Evolutionary conservation across 2,888 invertebrate genomes (phyloP).

Genomic region (Alcis repandata): DNA sequence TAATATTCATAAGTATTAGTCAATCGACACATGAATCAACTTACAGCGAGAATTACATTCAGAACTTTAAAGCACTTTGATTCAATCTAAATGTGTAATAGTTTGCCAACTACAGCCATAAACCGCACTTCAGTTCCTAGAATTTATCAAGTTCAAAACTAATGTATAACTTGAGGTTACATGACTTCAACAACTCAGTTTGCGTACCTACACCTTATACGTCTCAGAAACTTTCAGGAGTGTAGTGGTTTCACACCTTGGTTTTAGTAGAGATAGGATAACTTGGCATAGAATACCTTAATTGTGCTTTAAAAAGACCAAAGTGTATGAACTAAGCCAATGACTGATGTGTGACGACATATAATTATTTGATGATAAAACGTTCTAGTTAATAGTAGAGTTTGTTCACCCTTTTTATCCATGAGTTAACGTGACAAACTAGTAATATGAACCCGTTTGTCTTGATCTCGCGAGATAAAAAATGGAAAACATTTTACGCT

Average conservation of each 20-base stretch:
- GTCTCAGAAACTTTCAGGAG: background rate
- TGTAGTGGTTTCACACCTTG: slow-evolving; percentile 8
- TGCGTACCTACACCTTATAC: slow-evolving; percentile 2
- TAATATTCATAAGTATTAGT: background rate
- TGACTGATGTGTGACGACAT: too few species aligned
- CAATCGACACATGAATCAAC: background rate
- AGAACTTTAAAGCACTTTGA: background rate
- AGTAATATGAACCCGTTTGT: too few species aligned
- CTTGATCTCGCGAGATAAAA: too few species aligned
- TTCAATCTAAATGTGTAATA: slow-evolving; percentile 6
- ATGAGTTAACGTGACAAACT: too few species aligned
- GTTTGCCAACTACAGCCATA: slow-evolving; percentile 16
- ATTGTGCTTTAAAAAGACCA: background rate
- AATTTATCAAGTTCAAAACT: slow-evolving; percentile 26
- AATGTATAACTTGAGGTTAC: slow-evolving; percentile 12
- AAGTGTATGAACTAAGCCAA: background rate
- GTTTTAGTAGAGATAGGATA: background rate
- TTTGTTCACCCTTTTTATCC: too few species aligned
- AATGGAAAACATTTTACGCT: too few species aligned
- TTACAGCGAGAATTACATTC: background rate
- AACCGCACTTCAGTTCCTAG: slow-evolving; percentile 7
- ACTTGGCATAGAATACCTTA: background rate
- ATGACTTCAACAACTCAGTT: slow-evolving; percentile 12
- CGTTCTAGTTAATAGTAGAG: too few species aligned
- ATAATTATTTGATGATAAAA: too few species aligned